phyloP scores from a whole-genome alignment of 1,140 invertebrate species.

The Aphis gossypii region DNA sequence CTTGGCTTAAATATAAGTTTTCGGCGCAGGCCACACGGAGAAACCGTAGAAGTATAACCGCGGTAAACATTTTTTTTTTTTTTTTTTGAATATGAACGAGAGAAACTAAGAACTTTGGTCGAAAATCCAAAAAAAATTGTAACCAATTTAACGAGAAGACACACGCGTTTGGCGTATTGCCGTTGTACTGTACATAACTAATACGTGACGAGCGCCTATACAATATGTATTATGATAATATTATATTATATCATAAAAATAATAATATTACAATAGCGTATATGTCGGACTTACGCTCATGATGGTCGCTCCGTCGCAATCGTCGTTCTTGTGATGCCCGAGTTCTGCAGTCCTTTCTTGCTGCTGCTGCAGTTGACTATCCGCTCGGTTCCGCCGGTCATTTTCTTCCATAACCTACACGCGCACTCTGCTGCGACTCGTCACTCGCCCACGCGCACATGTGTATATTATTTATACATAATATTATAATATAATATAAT shows the following conservation, averaged over 20 bases:
- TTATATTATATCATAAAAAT: not conserved
- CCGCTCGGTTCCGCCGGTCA: conserved; percentile 12
- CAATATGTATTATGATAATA: not conserved
- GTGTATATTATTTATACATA: conserved; percentile 6
- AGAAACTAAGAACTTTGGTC: not conserved
- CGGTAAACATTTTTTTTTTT: not conserved
- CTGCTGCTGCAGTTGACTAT: not conserved
- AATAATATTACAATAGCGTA: not conserved
- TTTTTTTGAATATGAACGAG: too few species aligned
- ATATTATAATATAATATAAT: not conserved
- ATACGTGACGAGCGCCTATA: not conserved
- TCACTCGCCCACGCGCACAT: conserved; percentile 32
- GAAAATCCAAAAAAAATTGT: not conserved
- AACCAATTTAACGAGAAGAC: too few species aligned
- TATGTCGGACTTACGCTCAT: conserved; percentile 26
- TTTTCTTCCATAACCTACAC: conserved; percentile 42
- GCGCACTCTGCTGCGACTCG: conserved; percentile 24
- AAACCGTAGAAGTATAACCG: not conserved
- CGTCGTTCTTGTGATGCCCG: conserved; percentile 28
- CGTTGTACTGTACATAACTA: too few species aligned
- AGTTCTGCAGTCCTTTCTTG: not conserved
- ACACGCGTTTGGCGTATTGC: too few species aligned
- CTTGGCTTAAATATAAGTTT: not conserved
- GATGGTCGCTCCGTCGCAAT: not conserved
- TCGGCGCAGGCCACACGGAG: not conserved